Evolutionary conservation across 2,113 vertebrate genomes (phyloP).

Genomic region (Gracilinanus agilis): DNA sequence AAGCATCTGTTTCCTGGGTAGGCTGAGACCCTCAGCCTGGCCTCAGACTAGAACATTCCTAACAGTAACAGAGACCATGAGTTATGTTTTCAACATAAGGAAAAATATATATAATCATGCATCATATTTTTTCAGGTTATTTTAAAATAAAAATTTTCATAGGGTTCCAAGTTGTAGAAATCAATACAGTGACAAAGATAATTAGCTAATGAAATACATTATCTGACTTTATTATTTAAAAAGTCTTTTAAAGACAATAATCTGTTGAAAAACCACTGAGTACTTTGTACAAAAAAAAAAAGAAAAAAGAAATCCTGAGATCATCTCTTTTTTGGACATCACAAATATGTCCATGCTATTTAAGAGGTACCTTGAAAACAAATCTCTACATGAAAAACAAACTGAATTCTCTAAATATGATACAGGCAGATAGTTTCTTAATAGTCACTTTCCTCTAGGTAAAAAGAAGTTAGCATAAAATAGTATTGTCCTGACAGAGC

Average conservation of each 20-base stretch:
- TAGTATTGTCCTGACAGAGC: background rate
- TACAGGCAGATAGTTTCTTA: background rate
- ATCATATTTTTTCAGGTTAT: background rate
- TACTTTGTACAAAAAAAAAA: background rate
- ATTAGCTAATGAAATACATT: background rate
- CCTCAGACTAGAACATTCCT: background rate
- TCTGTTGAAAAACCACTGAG: background rate
- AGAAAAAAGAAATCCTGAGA: background rate
- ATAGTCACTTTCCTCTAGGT: background rate
- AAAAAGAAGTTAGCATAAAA: background rate
- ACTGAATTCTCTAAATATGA: background rate
- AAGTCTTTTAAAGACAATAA: background rate
- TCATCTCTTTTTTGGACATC: background rate
- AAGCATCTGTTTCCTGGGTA: slow-evolving; percentile 7
- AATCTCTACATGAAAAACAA: background rate
- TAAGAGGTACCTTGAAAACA: background rate
- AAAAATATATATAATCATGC: background rate
- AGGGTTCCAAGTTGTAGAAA: background rate
- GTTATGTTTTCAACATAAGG: background rate
- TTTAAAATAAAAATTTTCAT: background rate
- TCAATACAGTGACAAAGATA: background rate
- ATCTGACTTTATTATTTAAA: background rate
- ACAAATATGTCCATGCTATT: background rate
- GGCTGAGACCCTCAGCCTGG: background rate
- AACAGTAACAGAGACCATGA: background rate